phyloP scores from a whole-genome alignment of 2,888 invertebrate species.

The Andrena dorsata region DNA sequence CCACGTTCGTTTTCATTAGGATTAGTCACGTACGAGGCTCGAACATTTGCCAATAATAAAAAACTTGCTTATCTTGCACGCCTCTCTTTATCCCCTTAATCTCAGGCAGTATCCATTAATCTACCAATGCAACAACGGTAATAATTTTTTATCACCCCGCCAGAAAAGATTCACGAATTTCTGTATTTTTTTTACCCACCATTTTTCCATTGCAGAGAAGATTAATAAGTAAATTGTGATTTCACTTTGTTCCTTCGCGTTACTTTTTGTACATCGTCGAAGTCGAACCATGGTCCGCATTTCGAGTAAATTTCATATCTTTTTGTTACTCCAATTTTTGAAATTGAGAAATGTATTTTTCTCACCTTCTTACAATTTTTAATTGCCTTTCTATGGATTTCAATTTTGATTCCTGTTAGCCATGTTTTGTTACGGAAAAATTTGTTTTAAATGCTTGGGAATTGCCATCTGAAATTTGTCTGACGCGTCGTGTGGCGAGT shows the following conservation, averaged over 20 bases:
- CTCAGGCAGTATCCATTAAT: conserved; percentile 54
- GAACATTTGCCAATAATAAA: conserved; percentile 76
- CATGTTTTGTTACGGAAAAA: not conserved
- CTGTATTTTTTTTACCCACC: not conserved
- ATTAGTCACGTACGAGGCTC: conserved; percentile 75
- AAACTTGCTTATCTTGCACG: conserved; percentile 76
- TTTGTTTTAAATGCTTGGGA: not conserved
- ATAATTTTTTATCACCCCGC: conserved; percentile 54
- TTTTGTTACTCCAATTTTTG: no score
- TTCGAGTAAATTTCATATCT: no score
- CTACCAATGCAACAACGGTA: conserved; percentile 56
- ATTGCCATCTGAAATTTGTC: not conserved
- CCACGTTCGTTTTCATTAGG: conserved; percentile 68
- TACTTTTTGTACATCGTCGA: no score
- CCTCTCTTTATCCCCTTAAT: conserved; percentile 75
- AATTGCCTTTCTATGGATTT: no score
- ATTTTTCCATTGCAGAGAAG: not conserved
- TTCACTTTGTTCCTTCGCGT: no score
- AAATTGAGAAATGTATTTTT: no score
- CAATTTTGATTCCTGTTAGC: no score
- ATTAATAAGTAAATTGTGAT: no score
- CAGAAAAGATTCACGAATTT: conserved; percentile 13
- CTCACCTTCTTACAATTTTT: no score
- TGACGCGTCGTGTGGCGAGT: not conserved
- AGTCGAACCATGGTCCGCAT: no score